A percentile compares a stretch with the other conserved stretches of the same genome.
These are phyloP conservation scores for Limonius californicus DNA, from an alignment of 1,140 invertebrate species.

Conservation along the genomic window DNA sequence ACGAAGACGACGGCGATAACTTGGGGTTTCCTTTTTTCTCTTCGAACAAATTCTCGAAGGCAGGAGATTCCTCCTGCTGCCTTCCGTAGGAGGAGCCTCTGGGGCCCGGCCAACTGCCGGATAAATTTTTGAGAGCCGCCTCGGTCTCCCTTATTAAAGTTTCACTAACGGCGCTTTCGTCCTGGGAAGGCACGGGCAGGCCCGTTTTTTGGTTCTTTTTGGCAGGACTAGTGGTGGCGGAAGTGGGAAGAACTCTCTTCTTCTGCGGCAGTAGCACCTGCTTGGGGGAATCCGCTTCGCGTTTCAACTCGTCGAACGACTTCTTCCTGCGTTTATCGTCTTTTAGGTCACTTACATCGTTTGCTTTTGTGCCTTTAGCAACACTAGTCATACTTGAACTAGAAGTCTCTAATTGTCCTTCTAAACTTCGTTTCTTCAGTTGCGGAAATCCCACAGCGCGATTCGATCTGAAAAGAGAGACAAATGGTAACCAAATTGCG, in stretches of 20 bases:
- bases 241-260: conserved; percentile 54
- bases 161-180: conserved; percentile 66
- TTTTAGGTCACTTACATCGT: conserved; percentile 42
- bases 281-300: conserved; percentile 48
- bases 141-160: conserved; percentile 81
- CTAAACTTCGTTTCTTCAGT: conserved; percentile 57
- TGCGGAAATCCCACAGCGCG: conserved; percentile 46
- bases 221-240: conserved; percentile 49
- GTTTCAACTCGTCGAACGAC: conserved; percentile 36
- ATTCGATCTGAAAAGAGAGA: conserved; percentile 39
- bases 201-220: conserved; percentile 49
- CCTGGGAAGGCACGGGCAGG: conserved; percentile 37
- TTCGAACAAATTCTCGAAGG: conserved; percentile 80
- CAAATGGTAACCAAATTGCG: conserved; percentile 6
- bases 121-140: conserved; percentile 76
- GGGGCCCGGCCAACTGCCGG: conserved; percentile 72
- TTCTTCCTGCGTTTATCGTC: conserved; percentile 51
- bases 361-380: conserved; percentile 43
- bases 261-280: conserved; percentile 57
- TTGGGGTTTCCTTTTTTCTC: conserved; percentile 68
- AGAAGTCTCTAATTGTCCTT: conserved; percentile 34
- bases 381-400: conserved; percentile 39
- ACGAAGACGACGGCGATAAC: conserved; percentile 60
- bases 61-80: conserved; percentile 69
- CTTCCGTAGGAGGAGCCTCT: conserved; percentile 59